A percentile compares a stretch with the other conserved stretches of the same genome.
Evolutionary conservation across 2,888 invertebrate genomes (phyloP).

Genomic region (Amphipyra tragopoginis): DNA sequence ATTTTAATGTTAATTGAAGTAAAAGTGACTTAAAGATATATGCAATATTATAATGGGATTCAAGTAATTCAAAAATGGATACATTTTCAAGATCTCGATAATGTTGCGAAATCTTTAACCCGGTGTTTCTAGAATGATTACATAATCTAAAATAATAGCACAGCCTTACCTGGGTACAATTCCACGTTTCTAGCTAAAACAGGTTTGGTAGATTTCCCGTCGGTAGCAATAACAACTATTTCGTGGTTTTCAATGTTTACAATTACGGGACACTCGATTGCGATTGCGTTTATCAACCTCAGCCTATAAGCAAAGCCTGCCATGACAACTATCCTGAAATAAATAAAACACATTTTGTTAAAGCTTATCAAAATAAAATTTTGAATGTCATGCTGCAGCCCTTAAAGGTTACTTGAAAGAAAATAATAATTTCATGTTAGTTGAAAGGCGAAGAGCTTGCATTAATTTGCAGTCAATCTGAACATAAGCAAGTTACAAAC

Average conservation of each 20-base stretch:
- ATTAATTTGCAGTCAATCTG: not conserved
- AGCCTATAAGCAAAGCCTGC: slow-evolving; percentile 87
- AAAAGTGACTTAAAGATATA: too few relatives aligned
- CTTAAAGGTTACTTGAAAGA: not conserved
- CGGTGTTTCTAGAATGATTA: slow-evolving; percentile 9
- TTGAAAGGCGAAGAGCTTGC: too few relatives aligned
- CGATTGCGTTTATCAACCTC: slow-evolving; percentile 88
- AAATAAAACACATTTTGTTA: not conserved
- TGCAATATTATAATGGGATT: too few relatives aligned
- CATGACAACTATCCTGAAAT: slow-evolving; percentile 82
- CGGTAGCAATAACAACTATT: slow-evolving; percentile 87
- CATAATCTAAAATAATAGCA: slow-evolving; percentile 16
- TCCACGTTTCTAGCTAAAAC: slow-evolving; percentile 75
- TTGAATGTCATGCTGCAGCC: not conserved
- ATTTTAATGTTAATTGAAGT: too few relatives aligned
- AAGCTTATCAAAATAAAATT: not conserved
- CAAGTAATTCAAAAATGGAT: too few relatives aligned
- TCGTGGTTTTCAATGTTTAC: slow-evolving; percentile 86
- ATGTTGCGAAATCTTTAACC: slow-evolving; percentile 4
- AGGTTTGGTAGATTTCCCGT: slow-evolving; percentile 87
- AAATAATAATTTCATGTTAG: too few relatives aligned
- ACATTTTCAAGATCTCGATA: not conserved
- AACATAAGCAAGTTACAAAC: slow-evolving; percentile 29
- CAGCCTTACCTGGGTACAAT: slow-evolving; percentile 85
- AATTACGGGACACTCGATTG: slow-evolving; percentile 86